Evolutionary conservation across 2,888 invertebrate genomes (phyloP).

Genomic region (Noctuana brunneofusca): DNA sequence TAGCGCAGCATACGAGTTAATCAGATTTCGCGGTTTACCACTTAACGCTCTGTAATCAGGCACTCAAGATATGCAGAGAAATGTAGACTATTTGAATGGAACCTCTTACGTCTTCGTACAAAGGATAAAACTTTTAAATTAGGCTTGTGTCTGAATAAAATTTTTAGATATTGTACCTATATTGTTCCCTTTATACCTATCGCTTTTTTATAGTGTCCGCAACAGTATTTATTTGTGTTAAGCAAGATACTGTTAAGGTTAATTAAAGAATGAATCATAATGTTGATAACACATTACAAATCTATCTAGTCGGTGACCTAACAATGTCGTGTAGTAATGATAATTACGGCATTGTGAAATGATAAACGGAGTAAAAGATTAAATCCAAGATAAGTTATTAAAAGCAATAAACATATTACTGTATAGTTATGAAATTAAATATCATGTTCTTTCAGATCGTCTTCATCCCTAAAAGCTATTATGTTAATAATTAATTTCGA

Average conservation of each 20-base stretch:
- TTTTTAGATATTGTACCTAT: too few relatives aligned
- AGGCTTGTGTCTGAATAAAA: too few relatives aligned
- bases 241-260: background rate
- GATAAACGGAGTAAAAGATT: background rate
- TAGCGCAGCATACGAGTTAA: constrained; percentile 34
- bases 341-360: background rate
- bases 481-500: too few relatives aligned
- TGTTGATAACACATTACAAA: constrained; percentile 2
- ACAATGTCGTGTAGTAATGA: background rate
- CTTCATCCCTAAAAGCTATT: too few relatives aligned
- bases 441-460: too few relatives aligned
- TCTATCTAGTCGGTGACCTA: constrained; percentile 1
- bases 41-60: constrained; percentile 31
- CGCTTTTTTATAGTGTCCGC: too few relatives aligned
- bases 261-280: constrained; percentile 3
- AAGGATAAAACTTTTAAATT: too few relatives aligned
- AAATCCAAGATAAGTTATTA: background rate
- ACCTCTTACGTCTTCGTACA: too few relatives aligned
- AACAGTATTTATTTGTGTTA: background rate
- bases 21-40: constrained; percentile 36
- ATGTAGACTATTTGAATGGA: background rate
- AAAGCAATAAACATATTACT: too few relatives aligned
- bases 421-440: too few relatives aligned
- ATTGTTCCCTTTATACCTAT: too few relatives aligned
- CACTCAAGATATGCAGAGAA: constrained; percentile 19